Base-by-base conservation (phyloP, 1,140 invertebrate species). In the Mercenaria mercenaria region DNA sequence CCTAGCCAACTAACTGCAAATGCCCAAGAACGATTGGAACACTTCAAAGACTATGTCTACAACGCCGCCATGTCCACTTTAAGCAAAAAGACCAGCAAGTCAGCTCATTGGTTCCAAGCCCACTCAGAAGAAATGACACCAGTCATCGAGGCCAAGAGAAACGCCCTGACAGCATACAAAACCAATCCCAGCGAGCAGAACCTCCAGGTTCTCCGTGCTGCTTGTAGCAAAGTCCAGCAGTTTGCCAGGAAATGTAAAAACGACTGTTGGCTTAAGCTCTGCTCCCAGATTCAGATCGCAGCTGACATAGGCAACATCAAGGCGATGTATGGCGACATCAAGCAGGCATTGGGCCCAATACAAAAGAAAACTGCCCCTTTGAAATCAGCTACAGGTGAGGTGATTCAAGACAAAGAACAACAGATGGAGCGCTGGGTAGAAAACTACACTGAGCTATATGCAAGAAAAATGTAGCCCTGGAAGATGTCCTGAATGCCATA, bases 351-450 rank as follows among this genome's bases (percentile, higher is more conserved):
- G 23, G 87, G 64, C n/a, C 77, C 77, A n/a, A n/a, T 18, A 2
- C 29, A 37, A 13, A 26, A n/a, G 20, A 50, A 80, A n/a, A 80
- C 79, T n/a, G 64, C n/a, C 50, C 83, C 52, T 56, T 20, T 82
- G 29, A 82, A 79, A n/a, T 50, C 79, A 34, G 10, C 29, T 37
- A 39, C 72, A 39, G 83, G 89, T 20, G 50, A 89, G 56, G 34
- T 59, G 13, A 82, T 87, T 52, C n/a, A 61, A 41, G 81, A 90
- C 82, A 86, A 56, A 29, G 26, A 56, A 52, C 61, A 90, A 69
- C 84, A n/a, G n/a, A n/a, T n/a, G 89, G 72, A 90, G 43, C 67
- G 69, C 79, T 87, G 82, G 69, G 83, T 90, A 52, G 83, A 90
- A 77, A 84, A 90, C 74, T 90, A 90, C 77, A 61, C 69, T 20